These are phyloP conservation scores for Naso thynnoides DNA, from an alignment of 2,797 vertebrate species.

Conservation along the genomic window DNA sequence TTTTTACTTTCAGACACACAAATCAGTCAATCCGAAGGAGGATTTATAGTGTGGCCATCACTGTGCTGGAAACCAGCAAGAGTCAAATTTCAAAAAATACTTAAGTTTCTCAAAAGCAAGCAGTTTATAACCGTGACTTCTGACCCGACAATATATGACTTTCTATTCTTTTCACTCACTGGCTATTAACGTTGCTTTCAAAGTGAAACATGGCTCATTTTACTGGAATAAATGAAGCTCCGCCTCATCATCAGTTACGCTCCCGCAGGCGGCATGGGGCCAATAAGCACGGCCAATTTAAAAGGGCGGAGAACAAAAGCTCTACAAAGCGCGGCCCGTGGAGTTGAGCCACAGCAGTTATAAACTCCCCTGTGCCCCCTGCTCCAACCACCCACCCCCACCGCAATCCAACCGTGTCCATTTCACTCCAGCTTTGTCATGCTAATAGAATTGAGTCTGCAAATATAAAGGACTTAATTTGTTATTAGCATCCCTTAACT, in stretches of 20 bases:
- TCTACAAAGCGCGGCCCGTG: slow-evolving; percentile 87
- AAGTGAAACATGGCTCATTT: slow-evolving; percentile 91
- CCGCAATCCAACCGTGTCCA: slow-evolving; percentile 90
- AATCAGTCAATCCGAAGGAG: slow-evolving; percentile 56
- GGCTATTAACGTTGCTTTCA: slow-evolving; percentile 87
- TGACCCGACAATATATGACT: slow-evolving; percentile 86
- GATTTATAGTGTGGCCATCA: slow-evolving; percentile 59
- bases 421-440: slow-evolving; percentile 97
- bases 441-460: slow-evolving; percentile 95
- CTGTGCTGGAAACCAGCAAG: slow-evolving; percentile 39
- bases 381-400: slow-evolving; percentile 70
- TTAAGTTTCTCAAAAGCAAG: slow-evolving; percentile 69
- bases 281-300: slow-evolving; percentile 94
- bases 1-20: slow-evolving; percentile 40
- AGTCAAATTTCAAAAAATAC: slow-evolving; percentile 54
- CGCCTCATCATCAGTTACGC: slow-evolving; percentile 94
- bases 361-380: slow-evolving; percentile 76
- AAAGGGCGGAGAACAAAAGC: slow-evolving; percentile 92
- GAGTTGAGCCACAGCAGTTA: slow-evolving; percentile 86
- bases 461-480: slow-evolving; percentile 97
- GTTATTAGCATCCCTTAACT: slow-evolving; percentile 88
- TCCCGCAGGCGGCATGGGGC: slow-evolving; percentile 90
- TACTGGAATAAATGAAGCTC: slow-evolving; percentile 91
- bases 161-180: slow-evolving; percentile 85
- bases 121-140: slow-evolving; percentile 71